These are phyloP conservation scores for cat (Felis catus) DNA, from an alignment of 2,113 vertebrate species.

Conservation along the genomic window F.catus_Fca126_mat1.0 CM031425.1:55759001-55759500, in stretches of 20 bases:
- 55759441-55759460: background rate
- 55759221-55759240: too few relatives aligned
- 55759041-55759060: background rate
- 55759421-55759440: background rate
- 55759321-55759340: background rate
- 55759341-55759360: background rate
- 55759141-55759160: background rate
- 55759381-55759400: background rate
- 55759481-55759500: background rate
- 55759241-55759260: background rate
- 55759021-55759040: background rate
- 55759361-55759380: background rate
- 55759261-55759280: background rate
- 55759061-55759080: background rate
- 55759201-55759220: background rate
- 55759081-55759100: too few relatives aligned
- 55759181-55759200: rapidly evolving
- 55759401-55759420: background rate
- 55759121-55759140: background rate
- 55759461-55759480: background rate
- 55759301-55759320: background rate
- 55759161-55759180: background rate
- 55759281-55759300: background rate
- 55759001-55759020: background rate
- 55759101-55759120: too few relatives aligned